These are phyloP conservation scores for Eupithecia vulgata DNA, from an alignment of 2,888 invertebrate species.

Conservation along the genomic window DNA sequence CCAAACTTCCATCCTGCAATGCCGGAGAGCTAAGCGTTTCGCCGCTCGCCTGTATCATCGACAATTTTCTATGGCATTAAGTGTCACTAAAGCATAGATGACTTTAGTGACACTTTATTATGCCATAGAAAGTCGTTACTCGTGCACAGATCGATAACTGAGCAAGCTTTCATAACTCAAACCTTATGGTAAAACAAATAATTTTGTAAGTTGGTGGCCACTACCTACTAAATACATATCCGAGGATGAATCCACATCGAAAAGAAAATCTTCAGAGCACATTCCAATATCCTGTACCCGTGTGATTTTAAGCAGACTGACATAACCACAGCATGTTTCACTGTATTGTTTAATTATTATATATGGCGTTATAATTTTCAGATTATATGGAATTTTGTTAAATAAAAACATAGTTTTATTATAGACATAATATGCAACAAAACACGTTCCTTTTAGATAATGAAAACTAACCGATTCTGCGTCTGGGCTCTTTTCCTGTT, in stretches of 20 bases:
- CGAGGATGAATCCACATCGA: not conserved
- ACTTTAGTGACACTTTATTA: too few relatives aligned
- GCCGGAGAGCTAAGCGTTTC: not conserved
- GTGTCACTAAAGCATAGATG: too few relatives aligned
- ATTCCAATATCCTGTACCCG: not conserved
- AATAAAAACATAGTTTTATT: not conserved
- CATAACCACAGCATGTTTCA: not conserved
- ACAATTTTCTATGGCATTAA: too few relatives aligned
- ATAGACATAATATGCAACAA: not conserved
- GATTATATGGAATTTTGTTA: conserved; percentile 26
- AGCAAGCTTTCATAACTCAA: too few relatives aligned
- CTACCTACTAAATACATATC: not conserved
- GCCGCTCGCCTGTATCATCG: not conserved
- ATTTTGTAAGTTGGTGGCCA: not conserved
- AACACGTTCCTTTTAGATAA: too few relatives aligned
- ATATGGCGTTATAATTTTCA: conserved; percentile 28
- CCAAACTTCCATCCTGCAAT: not conserved
- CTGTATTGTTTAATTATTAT: conserved; percentile 1
- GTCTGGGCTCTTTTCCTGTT: too few relatives aligned
- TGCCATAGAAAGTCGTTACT: too few relatives aligned
- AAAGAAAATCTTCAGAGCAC: not conserved
- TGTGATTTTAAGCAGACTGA: conserved; percentile 1
- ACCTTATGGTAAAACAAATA: not conserved
- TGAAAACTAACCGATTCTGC: too few relatives aligned
- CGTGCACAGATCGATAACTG: too few relatives aligned